phyloP scores from a whole-genome alignment of 1,140 invertebrate genomes.

The Belonocnema kinseyi region DNA sequence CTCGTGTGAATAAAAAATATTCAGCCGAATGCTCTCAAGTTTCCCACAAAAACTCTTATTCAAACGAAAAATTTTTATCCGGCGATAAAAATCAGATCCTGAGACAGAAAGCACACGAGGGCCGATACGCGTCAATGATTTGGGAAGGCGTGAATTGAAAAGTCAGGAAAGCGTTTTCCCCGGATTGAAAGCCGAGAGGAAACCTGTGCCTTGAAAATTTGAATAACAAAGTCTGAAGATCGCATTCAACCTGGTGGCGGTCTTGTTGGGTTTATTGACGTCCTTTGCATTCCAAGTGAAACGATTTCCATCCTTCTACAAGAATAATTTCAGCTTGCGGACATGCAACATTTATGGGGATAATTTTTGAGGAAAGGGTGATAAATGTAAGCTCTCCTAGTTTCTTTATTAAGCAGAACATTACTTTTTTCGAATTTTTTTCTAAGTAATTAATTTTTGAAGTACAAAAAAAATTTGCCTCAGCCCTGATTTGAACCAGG shows the following conservation, averaged over 20 bases:
- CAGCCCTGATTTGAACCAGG: no score
- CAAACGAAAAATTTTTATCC: constrained; percentile 7
- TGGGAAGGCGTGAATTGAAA: constrained; percentile 47
- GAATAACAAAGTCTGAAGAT: constrained; percentile 67
- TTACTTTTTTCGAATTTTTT: no score
- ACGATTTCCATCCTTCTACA: constrained; percentile 34
- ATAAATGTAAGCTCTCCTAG: background rate
- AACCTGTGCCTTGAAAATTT: constrained; percentile 51
- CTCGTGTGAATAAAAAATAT: no score
- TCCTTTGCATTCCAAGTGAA: constrained; percentile 60
- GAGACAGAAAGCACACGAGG: constrained; percentile 51
- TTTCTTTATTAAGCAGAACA: background rate
- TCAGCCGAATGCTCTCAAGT: no score
- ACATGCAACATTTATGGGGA: constrained; percentile 19
- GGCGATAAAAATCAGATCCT: constrained; percentile 53
- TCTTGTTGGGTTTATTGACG: constrained; percentile 49
- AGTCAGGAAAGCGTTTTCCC: constrained; percentile 42
- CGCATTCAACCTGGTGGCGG: constrained; percentile 40
- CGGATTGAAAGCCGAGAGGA: constrained; percentile 46
- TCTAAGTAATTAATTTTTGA: no score
- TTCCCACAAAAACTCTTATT: background rate
- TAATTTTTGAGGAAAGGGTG: background rate
- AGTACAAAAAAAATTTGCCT: no score
- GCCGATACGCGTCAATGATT: constrained; percentile 28
- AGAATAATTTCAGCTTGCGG: constrained; percentile 25